These are phyloP conservation scores for Anorthoa munda DNA, from an alignment of 2,888 invertebrate species.

Conservation along the genomic window DNA sequence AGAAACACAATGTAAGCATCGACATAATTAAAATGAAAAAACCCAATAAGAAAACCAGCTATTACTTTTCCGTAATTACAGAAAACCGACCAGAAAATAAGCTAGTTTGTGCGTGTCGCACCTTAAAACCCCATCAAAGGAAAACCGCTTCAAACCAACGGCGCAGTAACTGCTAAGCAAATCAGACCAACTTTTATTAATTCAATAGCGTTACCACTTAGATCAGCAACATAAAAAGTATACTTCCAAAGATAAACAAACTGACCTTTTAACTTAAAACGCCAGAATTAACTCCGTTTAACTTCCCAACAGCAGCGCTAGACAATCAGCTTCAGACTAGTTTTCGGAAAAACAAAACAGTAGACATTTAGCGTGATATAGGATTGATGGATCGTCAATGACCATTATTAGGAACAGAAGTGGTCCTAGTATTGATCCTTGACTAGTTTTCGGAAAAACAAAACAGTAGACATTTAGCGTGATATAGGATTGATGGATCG, in stretches of 20 bases:
- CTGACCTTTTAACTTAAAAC: constrained; percentile 49
- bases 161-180: constrained; percentile 11
- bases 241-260: constrained; percentile 45
- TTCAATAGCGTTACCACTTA: constrained; percentile 33
- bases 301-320: constrained; percentile 21
- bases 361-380: too few species aligned
- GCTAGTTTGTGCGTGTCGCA: background rate
- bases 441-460: too few species aligned
- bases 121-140: background rate
- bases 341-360: too few species aligned
- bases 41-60: too few species aligned
- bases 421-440: too few species aligned
- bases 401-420: too few species aligned
- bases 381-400: too few species aligned
- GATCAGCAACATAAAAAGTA: constrained; percentile 40
- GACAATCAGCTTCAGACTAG: too few species aligned
- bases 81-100: background rate
- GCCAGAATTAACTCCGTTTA: constrained; percentile 51
- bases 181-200: constrained; percentile 26
- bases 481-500: too few species aligned
- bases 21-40: background rate
- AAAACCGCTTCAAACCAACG: background rate
- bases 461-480: too few species aligned
- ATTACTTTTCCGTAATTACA: background rate
- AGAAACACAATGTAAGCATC: background rate